Evolutionary conservation across 2,888 invertebrate genomes (phyloP).

Genomic region (Melipona beecheii): DNA sequence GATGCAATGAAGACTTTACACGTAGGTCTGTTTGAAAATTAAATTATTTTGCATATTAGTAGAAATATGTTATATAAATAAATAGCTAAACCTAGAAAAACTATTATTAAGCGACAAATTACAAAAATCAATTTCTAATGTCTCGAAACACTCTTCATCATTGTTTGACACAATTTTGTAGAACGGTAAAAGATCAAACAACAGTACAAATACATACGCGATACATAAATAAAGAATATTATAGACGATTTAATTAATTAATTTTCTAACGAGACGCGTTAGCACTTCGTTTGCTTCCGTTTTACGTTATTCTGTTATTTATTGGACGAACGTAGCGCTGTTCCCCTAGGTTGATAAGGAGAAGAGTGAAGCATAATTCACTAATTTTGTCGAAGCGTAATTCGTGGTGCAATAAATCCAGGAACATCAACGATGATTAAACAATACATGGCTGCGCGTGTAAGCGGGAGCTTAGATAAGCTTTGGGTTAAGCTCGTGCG

Average conservation of each 20-base stretch:
- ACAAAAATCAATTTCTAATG: too few relatives aligned
- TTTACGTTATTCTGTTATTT: background rate
- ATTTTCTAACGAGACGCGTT: too few relatives aligned
- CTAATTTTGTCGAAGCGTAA: constrained; percentile 39
- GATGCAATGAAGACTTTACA: background rate
- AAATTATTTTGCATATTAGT: background rate
- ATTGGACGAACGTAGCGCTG: background rate
- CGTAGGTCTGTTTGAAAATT: background rate
- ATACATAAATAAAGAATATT: too few relatives aligned
- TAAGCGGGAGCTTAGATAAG: constrained; percentile 69
- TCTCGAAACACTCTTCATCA: too few relatives aligned
- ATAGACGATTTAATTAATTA: too few relatives aligned
- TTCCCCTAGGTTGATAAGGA: background rate
- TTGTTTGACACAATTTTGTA: too few relatives aligned
- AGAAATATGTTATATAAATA: too few relatives aligned
- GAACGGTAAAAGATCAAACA: too few relatives aligned
- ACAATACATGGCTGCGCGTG: constrained; percentile 63
- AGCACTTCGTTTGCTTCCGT: background rate
- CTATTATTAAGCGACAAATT: too few relatives aligned
- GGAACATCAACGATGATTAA: constrained; percentile 68
- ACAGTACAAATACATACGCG: too few relatives aligned
- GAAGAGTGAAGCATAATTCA: constrained; percentile 2
- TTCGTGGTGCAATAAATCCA: constrained; percentile 57
- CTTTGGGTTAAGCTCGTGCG: constrained; percentile 63
- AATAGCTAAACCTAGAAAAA: too few relatives aligned